A percentile compares a stretch with the other conserved stretches of the same genome.
Conservation (phyloP, 2,797 vertebrate species). For the Scyliorhinus canicula region DNA sequence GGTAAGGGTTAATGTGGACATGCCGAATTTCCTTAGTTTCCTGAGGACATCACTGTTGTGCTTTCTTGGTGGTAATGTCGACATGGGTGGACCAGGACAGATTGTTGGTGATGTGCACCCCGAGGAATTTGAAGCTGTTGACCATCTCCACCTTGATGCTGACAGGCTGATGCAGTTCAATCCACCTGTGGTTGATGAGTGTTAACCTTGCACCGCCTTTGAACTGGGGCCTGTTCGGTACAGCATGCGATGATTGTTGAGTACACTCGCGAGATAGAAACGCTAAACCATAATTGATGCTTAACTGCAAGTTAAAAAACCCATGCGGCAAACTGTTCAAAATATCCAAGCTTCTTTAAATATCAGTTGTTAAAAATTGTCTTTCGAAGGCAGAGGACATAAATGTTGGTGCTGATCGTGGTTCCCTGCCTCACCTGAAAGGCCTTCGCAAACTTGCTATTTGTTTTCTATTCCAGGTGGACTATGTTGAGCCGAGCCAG, state of each 20-base stretch:
- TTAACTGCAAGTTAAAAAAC: neutral
- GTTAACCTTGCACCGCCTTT: neutral
- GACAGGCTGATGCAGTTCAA: neutral
- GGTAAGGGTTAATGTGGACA: too few species aligned
- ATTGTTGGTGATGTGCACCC: too few species aligned
- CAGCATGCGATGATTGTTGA: neutral
- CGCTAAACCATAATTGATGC: neutral
- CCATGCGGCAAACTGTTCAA: neutral
- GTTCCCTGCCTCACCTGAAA: neutral
- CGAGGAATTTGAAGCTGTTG: too few species aligned
- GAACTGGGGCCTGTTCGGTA: neutral
- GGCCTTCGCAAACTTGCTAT: neutral
- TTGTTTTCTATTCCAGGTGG: constrained; percentile 66
- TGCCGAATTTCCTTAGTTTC: too few species aligned
- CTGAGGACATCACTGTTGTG: too few species aligned
- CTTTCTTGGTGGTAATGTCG: too few species aligned
- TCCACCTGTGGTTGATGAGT: neutral
- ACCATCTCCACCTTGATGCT: too few species aligned
- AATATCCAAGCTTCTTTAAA: neutral
- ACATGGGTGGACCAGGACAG: too few species aligned
- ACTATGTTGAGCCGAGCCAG: constrained; percentile 93
- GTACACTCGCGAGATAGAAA: neutral
- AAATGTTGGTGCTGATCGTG: neutral
- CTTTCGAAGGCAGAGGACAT: neutral
- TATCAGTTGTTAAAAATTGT: neutral